Percentiles rank a stretch among this genome's conserved stretches.
Evolutionary conservation across 2,888 invertebrate species (phyloP).

Genomic region (Epicampocera succincta): DNA sequence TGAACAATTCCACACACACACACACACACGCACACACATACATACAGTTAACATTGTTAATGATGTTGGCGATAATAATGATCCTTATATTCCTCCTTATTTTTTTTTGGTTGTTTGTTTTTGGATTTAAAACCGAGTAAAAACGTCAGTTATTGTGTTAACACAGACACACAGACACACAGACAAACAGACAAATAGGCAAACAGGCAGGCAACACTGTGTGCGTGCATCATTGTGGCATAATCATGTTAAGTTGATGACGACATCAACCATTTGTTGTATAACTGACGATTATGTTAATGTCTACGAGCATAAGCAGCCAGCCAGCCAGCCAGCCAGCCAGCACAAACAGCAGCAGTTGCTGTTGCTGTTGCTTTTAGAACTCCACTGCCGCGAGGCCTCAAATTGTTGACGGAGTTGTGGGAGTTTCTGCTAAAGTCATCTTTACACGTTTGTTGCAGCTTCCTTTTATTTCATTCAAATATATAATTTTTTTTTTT

Average conservation of each 20-base stretch:
- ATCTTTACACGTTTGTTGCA: constrained; percentile 38
- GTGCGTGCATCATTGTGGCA: constrained; percentile 50
- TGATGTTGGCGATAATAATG: constrained; percentile 49
- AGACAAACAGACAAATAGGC: background rate
- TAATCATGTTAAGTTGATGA: constrained; percentile 55
- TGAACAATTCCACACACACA: constrained; percentile 14
- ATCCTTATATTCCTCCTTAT: background rate
- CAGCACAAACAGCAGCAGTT: background rate
- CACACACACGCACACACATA: background rate
- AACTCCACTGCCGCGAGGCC: background rate
- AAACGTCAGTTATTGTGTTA: constrained; percentile 52
- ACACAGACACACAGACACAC: background rate
- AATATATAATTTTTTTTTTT: background rate
- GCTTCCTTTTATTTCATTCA: constrained; percentile 6
- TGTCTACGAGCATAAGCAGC: background rate
- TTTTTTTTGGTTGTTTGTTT: no score
- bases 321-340: no score
- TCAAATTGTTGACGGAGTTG: constrained; percentile 10
- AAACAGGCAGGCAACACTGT: constrained; percentile 7
- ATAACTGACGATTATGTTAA: constrained; percentile 33
- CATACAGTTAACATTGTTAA: background rate
- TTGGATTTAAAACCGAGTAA: constrained; percentile 54
- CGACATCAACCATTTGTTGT: constrained; percentile 26
- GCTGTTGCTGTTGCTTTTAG: constrained; percentile 1
- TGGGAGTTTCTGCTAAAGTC: constrained; percentile 36